Base-by-base conservation (phyloP, 2,797 vertebrate genomes). In the Enteromius paludinosus region DNA sequence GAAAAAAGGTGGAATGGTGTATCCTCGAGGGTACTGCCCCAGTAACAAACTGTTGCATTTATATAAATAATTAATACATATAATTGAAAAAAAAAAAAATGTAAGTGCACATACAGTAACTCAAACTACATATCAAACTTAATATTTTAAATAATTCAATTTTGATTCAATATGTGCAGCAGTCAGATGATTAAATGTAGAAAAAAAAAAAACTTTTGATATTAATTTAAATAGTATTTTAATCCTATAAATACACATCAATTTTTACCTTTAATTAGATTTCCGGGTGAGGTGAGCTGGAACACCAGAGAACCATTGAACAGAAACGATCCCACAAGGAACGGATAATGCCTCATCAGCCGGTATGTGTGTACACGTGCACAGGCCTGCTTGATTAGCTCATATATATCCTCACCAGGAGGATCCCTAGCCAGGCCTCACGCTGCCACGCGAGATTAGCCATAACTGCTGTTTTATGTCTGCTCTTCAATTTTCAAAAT, bases 401-500 rank as follows among this genome's bases (percentile, higher is more conserved):
- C 81, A 70, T 83, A 76, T 77, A 77, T 69, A 77, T 49, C 64
- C 41, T 77, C 79, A 54, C 61, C 84, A 77, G 73, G 80, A 77
- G 59, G 84, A 77, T 76, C 64, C 28, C n/a, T 14, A 81, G 73
- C 62, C 25, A 78, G 49, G 47, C 79, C 69, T 77, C 68, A 45
- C 25, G 49, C 38, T 66, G 74, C 74, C 79, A 78, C 35, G 3
- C 5, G 56, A 82, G 83, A 85, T 70, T 69, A 77, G 52, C 73
- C 64, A 76, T 70, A 68, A 83, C 62, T 17, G 12, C 83, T 23
- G 54, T 62, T 71, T 81, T 72, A 85, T 82, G 74, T 82, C 84
- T 82, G 73, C 73, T 85, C 84, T 82, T 85, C 68, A 85, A 81
- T 85, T 82, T 82, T 78, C 73, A 85, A 85, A 81, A 82, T 85